Evolutionary conservation across 2,113 vertebrate genomes (phyloP).

Genomic region (Brachypteracias leptosomus): DNA sequence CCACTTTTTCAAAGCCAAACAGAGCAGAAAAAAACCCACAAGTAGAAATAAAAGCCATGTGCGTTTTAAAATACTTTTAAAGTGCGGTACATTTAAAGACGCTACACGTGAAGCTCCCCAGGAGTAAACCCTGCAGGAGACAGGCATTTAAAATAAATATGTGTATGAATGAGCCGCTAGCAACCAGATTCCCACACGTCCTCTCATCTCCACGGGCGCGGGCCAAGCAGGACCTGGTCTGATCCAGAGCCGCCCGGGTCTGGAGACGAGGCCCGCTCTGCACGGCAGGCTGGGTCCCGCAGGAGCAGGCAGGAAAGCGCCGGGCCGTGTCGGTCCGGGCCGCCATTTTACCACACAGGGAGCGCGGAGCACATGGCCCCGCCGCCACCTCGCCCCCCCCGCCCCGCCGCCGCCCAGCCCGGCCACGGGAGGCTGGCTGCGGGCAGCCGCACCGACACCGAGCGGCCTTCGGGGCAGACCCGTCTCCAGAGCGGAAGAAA

Average conservation of each 20-base stretch:
- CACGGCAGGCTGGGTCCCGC: no score
- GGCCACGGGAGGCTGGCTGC: neutral
- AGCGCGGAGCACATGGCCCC: neutral
- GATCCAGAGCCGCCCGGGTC: no score
- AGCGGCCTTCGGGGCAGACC: no score
- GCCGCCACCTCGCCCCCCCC: neutral
- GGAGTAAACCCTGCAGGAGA: no score
- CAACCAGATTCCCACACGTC: no score
- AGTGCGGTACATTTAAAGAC: neutral
- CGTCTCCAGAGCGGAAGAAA: neutral
- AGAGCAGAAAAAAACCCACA: no score
- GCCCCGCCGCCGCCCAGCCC: neutral
- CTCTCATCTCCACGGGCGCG: fast-evolving
- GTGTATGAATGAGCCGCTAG: neutral
- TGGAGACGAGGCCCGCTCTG: no score
- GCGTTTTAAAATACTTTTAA: neutral
- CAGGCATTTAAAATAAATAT: neutral
- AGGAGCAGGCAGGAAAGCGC: no score
- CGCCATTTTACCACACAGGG: neutral
- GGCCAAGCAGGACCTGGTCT: neutral
- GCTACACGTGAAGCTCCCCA: neutral
- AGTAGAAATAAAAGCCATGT: neutral
- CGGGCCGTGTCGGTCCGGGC: no score
- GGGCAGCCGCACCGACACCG: neutral
- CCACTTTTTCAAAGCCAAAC: neutral